Conservation (phyloP, 2,888 invertebrate genomes). For the Aphidius colemani region DNA sequence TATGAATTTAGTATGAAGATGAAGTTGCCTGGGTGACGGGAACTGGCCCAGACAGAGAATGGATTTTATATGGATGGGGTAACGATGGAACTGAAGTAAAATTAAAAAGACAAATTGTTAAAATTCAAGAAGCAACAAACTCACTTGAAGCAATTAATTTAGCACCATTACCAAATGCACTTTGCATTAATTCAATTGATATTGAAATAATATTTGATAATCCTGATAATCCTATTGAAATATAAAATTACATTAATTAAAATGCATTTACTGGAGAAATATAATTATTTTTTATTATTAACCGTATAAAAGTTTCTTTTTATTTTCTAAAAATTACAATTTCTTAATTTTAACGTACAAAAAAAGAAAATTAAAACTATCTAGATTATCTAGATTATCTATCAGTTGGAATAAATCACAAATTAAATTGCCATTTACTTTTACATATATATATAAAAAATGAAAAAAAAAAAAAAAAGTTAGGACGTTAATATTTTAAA, state of each 20-base stretch:
- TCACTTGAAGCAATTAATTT: slow-evolving; percentile 37
- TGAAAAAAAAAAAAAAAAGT: neutral
- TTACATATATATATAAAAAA: too few species aligned
- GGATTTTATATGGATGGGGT: slow-evolving; percentile 45
- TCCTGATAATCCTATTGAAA: slow-evolving; percentile 25
- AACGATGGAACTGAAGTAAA: slow-evolving; percentile 42
- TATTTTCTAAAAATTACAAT: neutral
- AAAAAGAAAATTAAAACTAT: too few species aligned
- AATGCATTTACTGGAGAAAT: too few species aligned
- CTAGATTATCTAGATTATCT: too few species aligned
- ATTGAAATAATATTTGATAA: slow-evolving; percentile 36
- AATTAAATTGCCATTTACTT: too few species aligned
- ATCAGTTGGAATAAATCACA: too few species aligned
- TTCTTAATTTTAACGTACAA: neutral
- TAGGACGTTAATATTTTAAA: neutral
- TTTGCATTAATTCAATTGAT: slow-evolving; percentile 36
- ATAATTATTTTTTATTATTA: too few species aligned
- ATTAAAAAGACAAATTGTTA: slow-evolving; percentile 42
- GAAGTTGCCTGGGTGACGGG: slow-evolving; percentile 42
- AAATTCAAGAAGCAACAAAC: slow-evolving; percentile 40
- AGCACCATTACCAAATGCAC: slow-evolving; percentile 43
- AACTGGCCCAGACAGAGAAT: slow-evolving; percentile 43
- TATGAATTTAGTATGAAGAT: slow-evolving; percentile 43
- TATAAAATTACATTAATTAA: slow-evolving; percentile 14
- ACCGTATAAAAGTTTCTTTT: too few species aligned